Evolutionary conservation across 2,797 vertebrate genomes (phyloP).

Genomic region (Acropternis orthonyx): DNA sequence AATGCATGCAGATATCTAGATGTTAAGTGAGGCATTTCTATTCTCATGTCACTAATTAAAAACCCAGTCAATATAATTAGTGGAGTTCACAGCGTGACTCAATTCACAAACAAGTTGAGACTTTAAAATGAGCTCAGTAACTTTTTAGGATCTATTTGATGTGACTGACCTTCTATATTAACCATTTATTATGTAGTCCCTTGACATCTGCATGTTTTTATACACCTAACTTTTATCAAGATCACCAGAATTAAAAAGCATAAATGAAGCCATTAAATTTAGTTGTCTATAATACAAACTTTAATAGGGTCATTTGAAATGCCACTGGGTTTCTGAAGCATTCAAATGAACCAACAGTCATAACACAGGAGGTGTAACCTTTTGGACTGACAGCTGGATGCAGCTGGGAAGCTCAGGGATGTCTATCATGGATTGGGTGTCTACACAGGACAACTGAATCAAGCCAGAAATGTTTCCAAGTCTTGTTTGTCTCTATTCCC

Average conservation of each 20-base stretch:
- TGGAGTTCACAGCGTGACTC: neutral
- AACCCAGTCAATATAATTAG: neutral
- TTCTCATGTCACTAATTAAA: neutral
- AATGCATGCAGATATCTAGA: neutral
- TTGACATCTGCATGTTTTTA: neutral
- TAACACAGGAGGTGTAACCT: neutral
- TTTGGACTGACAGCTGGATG: neutral
- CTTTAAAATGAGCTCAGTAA: neutral
- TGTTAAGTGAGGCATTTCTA: neutral
- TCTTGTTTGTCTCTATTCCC: neutral
- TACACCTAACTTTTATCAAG: neutral
- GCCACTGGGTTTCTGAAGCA: neutral
- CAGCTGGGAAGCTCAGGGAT: neutral
- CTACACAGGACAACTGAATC: neutral
- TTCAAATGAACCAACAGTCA: neutral
- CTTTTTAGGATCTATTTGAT: neutral
- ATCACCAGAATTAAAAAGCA: neutral
- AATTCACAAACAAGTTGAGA: neutral
- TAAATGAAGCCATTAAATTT: neutral
- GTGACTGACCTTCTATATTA: rapidly evolving
- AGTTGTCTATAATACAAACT: rapidly evolving
- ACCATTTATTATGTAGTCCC: neutral
- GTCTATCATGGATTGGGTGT: rapidly evolving
- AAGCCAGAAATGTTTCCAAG: neutral
- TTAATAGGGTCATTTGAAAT: neutral